Evolutionary conservation across 2,888 invertebrate genomes (phyloP), one percentile per base, ranked within the genome.

Genomic region (Brachylomia viminalis): DNA sequence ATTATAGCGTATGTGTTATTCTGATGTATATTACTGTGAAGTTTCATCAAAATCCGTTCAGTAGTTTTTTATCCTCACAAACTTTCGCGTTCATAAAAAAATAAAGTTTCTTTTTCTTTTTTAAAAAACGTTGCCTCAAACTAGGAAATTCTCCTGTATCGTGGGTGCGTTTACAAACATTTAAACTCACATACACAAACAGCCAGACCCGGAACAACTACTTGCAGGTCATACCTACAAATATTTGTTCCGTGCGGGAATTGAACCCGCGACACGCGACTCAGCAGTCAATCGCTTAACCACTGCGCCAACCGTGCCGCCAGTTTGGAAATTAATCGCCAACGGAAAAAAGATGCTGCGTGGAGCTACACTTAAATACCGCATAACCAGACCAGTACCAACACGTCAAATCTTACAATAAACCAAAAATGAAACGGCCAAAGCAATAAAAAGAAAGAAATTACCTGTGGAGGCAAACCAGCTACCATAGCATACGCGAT

Each of bases 401-500:
- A 8, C n/a, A 33, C 33, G 5, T 70, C 1, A 11, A 64, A 17
- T 15, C 42, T 69, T 17, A 11, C 4, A n/a, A 66, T n/a, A 47
- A 33, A 2, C 6, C n/a, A 20, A 42, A 27, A 38, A 27, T 54
- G 0, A 30, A 27, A 77, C 33, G 10, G 17, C 8, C 27, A 45
- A 56, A 49, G 10, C 1, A 20, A 33, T 52, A 64, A 62, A 3
- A 49, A 56, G n/a, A 4, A 59, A 52, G 1, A n/a, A n/a, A 98
- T 98, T 95, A 99, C 98, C 97, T 96, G 95, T 69, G 97, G 96
- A 0, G 97, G 97, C n/a, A 98, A 94, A 75, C 98, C 98, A 42
- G 98, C 98, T 0, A 98, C 97, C 75, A 97, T 97, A 0, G 98
- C 98, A 90, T 98, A 98, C 0, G 98, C 98, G 79, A 98, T 98